A percentile compares a stretch with the other conserved stretches of the same genome.
phyloP scores from a whole-genome alignment of 2,113 vertebrate species.

The Xiphophorus hellerii region DNA sequence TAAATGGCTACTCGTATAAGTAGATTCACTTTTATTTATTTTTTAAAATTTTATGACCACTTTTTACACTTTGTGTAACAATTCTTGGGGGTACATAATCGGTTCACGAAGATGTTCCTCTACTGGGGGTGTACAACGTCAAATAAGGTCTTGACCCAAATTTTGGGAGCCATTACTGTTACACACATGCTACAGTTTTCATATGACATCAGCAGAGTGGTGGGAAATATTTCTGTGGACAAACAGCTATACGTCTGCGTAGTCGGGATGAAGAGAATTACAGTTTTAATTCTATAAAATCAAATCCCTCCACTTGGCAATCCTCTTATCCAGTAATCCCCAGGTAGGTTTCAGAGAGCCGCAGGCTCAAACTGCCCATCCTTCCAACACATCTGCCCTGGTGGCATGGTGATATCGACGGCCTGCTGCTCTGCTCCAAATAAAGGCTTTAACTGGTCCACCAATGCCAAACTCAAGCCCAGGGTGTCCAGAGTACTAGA shows the following conservation, averaged over 20 bases:
- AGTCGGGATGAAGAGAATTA: constrained; percentile 61
- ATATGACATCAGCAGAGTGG: neutral
- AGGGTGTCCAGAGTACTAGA: neutral
- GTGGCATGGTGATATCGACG: constrained; percentile 29
- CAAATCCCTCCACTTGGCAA: constrained; percentile 71
- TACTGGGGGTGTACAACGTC: neutral
- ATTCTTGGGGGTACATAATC: neutral
- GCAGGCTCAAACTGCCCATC: constrained; percentile 49
- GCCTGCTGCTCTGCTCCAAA: constrained; percentile 27
- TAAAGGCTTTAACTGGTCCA: constrained; percentile 27
- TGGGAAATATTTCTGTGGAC: constrained; percentile 10
- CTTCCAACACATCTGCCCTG: constrained; percentile 65
- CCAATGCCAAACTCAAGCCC: constrained; percentile 4
- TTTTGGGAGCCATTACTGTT: neutral
- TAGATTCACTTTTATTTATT: neutral
- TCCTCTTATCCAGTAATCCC: constrained; percentile 76
- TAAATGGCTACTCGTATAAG: neutral
- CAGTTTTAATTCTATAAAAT: constrained; percentile 75
- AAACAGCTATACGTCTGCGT: constrained; percentile 30
- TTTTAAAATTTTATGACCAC: neutral
- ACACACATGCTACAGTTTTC: neutral
- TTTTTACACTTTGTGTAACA: neutral
- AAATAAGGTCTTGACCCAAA: neutral
- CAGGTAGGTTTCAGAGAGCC: constrained; percentile 72
- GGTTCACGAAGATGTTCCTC: neutral